Evolutionary conservation across 1,140 invertebrate species (phyloP).

Genomic region (Oscheius sp.): DNA sequence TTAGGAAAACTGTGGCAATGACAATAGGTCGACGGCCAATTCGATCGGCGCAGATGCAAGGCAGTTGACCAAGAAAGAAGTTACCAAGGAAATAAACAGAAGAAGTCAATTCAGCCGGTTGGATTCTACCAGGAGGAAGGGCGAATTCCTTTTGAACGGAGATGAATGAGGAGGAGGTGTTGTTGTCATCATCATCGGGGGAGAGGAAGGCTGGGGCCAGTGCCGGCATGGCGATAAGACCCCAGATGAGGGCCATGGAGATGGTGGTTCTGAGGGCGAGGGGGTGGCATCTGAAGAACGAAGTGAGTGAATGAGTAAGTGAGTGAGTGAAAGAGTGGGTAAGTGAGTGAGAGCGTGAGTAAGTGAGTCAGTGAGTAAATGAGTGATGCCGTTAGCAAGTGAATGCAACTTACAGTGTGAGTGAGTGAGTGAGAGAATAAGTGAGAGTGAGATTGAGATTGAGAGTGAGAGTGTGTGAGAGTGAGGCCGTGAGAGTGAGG

Average conservation of each 20-base stretch:
- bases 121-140: neutral
- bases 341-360: too few species aligned
- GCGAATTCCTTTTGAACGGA: constrained; percentile 7
- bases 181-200: neutral
- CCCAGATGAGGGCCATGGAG: constrained; percentile 21
- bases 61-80: constrained; percentile 14
- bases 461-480: too few species aligned
- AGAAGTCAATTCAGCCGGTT: constrained; percentile 18
- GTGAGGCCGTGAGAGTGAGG: too few species aligned
- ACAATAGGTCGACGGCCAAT: constrained; percentile 8
- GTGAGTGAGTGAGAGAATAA: too few species aligned
- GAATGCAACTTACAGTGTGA: neutral
- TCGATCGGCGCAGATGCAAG: constrained; percentile 9
- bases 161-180: neutral
- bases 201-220: constrained; percentile 19
- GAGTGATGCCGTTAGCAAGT: neutral
- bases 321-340: too few species aligned
- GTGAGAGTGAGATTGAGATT: too few species aligned
- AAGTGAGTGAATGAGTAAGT: too few species aligned
- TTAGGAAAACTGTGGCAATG: constrained; percentile 3
- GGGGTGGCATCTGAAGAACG: constrained; percentile 17
- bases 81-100: constrained; percentile 20
- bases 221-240: constrained; percentile 12
- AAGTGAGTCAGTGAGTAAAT: too few species aligned
- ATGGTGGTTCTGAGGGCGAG: constrained; percentile 17